Percentiles rank a stretch among this genome's conserved stretches.
Evolutionary conservation across 2,888 invertebrate species (phyloP).

Genomic region (Branchellion lobata): DNA sequence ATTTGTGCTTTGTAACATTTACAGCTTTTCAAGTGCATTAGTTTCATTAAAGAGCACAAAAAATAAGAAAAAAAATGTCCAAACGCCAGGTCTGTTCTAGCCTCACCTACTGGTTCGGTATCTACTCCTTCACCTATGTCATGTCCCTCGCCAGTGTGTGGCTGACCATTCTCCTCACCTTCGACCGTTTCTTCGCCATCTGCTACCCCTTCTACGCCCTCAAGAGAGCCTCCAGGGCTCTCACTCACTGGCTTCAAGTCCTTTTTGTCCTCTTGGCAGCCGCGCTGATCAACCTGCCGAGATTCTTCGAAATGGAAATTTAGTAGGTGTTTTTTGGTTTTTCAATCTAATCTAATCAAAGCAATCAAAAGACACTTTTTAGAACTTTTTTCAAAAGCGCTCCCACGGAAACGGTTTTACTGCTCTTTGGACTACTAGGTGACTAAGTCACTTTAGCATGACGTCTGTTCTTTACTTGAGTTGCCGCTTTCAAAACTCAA

Average conservation of each 20-base stretch:
- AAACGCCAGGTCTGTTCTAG: neutral
- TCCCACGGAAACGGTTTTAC: no score
- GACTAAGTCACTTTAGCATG: no score
- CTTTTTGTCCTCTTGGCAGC: constrained; percentile 21
- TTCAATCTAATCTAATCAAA: no score
- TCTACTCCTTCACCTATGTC: constrained; percentile 26
- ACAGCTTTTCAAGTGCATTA: no score
- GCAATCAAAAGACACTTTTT: no score
- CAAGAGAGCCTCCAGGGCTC: neutral
- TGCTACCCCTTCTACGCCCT: constrained; percentile 45
- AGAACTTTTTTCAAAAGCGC: no score
- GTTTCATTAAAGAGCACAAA: no score
- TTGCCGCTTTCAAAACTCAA: no score
- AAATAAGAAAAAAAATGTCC: no score
- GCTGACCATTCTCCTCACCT: constrained; percentile 44
- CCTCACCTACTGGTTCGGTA: neutral
- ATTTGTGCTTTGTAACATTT: constrained; percentile 80
- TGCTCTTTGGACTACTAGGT: no score
- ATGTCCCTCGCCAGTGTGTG: constrained; percentile 41
- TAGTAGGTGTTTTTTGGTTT: constrained; percentile 23
- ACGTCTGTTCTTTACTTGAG: no score
- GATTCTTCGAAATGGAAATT: constrained; percentile 43
- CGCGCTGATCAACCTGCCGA: constrained; percentile 40
- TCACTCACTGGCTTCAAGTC: neutral
- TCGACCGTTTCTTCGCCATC: constrained; percentile 47